phyloP scores from a whole-genome alignment of 2,797 vertebrate genomes.

The Pygocentrus nattereri region DNA sequence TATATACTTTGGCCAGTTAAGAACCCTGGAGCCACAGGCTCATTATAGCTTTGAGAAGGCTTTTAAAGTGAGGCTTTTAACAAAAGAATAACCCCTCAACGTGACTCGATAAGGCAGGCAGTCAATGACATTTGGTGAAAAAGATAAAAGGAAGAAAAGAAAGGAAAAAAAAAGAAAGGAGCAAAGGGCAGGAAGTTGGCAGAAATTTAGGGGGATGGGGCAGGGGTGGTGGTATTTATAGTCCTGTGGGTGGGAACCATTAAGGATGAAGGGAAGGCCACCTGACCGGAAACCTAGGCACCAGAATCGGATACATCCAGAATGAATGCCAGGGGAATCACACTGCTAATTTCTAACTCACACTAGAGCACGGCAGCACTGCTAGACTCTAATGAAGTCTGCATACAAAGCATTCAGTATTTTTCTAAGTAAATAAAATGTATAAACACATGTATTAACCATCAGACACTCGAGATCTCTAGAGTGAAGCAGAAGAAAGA shows the following conservation, averaged over 20 bases:
- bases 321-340: slow-evolving; percentile 7
- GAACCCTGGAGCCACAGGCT: neutral
- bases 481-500: neutral
- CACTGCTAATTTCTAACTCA: neutral
- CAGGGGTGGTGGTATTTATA: slow-evolving; percentile 65
- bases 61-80: slow-evolving; percentile 65
- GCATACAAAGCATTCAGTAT: neutral
- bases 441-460: neutral
- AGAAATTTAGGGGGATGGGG: slow-evolving; percentile 18
- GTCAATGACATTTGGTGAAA: neutral
- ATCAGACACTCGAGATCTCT: neutral
- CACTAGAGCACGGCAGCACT: neutral
- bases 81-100: slow-evolving; percentile 67
- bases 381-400: slow-evolving; percentile 9
- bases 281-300: slow-evolving; percentile 61
- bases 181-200: slow-evolving; percentile 29
- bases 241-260: slow-evolving; percentile 62
- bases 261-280: slow-evolving; percentile 60
- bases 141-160: neutral
- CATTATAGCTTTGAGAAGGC: neutral
- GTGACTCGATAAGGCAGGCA: slow-evolving; percentile 48
- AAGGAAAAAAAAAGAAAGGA: neutral
- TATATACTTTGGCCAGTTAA: neutral
- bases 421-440: neutral
- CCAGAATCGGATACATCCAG: slow-evolving; percentile 43